These are phyloP conservation scores for Aphyosemion australe DNA, from an alignment of 2,113 vertebrate species.

Conservation along the genomic window DNA sequence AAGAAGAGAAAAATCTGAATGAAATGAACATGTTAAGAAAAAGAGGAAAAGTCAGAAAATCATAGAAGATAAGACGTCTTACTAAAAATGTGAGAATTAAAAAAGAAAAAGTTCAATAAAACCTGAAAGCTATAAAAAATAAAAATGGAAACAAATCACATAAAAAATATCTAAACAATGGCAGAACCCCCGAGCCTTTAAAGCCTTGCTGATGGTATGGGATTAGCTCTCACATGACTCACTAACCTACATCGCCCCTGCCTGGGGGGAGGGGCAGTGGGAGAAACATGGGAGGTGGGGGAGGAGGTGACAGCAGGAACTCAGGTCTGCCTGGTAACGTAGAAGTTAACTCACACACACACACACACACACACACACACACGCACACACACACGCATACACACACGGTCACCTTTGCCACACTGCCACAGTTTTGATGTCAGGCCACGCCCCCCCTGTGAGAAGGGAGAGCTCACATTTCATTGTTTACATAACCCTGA, in stretches of 20 bases:
- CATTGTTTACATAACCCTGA: slow-evolving; percentile 61
- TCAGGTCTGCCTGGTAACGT: slow-evolving; percentile 25
- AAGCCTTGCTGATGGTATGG: slow-evolving; percentile 8
- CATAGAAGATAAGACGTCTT: too few species aligned
- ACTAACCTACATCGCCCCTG: slow-evolving; percentile 51
- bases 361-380: too few species aligned
- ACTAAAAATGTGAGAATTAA: background rate
- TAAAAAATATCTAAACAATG: background rate
- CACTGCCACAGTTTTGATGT: slow-evolving; percentile 59
- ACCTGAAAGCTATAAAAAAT: too few species aligned
- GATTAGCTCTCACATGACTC: slow-evolving; percentile 31
- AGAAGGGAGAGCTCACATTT: slow-evolving; percentile 41
- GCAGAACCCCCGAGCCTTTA: slow-evolving; percentile 22
- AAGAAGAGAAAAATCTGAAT: background rate
- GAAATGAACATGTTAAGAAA: background rate
- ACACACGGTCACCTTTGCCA: slow-evolving; percentile 63
- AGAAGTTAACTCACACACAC: background rate
- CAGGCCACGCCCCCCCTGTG: slow-evolving; percentile 29
- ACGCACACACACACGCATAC: too few species aligned
- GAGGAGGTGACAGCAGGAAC: slow-evolving; percentile 21
- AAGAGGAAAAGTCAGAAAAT: background rate
- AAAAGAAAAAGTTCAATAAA: background rate
- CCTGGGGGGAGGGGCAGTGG: slow-evolving; percentile 33
- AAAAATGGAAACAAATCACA: too few species aligned
- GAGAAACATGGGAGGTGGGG: slow-evolving; percentile 15